Evolutionary conservation across 2,888 invertebrate genomes (phyloP), one percentile per base, ranked within the genome.

Genomic region (Sminthurinus aureus): DNA sequence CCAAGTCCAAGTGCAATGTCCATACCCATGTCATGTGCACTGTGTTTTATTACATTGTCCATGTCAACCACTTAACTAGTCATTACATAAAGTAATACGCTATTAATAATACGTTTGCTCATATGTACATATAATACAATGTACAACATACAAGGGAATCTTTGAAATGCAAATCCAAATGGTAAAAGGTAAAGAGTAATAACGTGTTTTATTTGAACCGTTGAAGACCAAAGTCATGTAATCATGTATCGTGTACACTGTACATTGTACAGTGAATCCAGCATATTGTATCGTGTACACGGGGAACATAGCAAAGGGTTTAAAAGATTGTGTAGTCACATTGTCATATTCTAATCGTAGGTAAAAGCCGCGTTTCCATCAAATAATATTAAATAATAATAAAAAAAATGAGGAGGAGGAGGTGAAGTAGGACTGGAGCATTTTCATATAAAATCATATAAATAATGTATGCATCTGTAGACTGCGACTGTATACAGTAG

Each of bases 241-340:
- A 76, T 38, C 6, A 6, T 38, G 38, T 38, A 4, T 38, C 38
- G 38, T 38, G 38, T 38, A n/a, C n/a, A n/a, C n/a, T n/a, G n/a
- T n/a, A n/a, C n/a, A n/a, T n/a, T n/a, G n/a, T n/a, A n/a, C n/a
- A n/a, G n/a, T n/a, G n/a, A n/a, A n/a, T 38, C 6, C 38, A 38
- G 1, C 38, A 38, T 38, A 38, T 38, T 38, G n/a, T n/a, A n/a
- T 38, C 38, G 38, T 38, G 38, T 38, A 38, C 38, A 38, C n/a
- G 38, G 81, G 77, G 76, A 67, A 82, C 74, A 74, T 75, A 52
- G 73, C 24, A 85, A 85, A 85, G 84, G 85, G 85, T 85, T 86
- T 84, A 81, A 86, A 82, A 83, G 3, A 86, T 85, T 86, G 85
- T 86, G 86, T 86, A 86, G 85, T 87, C 87, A 87, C 87, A 87